phyloP scores from a whole-genome alignment of 2,797 vertebrate genomes.

The Delichon dasypus region DNA sequence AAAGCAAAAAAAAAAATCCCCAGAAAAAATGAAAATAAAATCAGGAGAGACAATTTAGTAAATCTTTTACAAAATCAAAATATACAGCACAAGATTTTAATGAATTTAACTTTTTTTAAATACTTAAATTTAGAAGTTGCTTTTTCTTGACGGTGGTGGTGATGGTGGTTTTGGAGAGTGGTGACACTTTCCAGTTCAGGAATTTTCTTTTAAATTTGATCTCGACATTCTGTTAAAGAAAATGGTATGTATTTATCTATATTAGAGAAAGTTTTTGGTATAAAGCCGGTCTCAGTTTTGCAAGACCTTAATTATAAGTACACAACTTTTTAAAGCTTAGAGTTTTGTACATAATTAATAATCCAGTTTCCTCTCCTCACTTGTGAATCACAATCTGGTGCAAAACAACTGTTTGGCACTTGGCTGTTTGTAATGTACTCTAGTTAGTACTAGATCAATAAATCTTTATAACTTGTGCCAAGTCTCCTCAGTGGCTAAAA shows the following conservation, averaged over 20 bases:
- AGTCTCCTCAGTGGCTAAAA: neutral
- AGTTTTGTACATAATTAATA: neutral
- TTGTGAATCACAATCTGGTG: slow-evolving; percentile 19
- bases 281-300: neutral
- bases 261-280: neutral
- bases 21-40: neutral
- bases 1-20: neutral
- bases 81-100: neutral
- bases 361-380: slow-evolving; percentile 9
- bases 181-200: neutral
- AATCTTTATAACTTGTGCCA: slow-evolving; percentile 41
- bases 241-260: neutral
- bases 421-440: slow-evolving; percentile 16
- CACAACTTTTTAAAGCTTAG: neutral
- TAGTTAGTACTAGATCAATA: slow-evolving; percentile 57
- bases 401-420: slow-evolving; percentile 19
- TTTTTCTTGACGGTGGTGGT: neutral
- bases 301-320: neutral
- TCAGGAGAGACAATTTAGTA: neutral
- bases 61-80: neutral
- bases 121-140: neutral
- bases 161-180: neutral
- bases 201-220: neutral
- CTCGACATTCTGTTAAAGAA: neutral
- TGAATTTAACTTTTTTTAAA: neutral